Conservation (phyloP, 2,888 invertebrate species). For the Heliconius cydno region DNA sequence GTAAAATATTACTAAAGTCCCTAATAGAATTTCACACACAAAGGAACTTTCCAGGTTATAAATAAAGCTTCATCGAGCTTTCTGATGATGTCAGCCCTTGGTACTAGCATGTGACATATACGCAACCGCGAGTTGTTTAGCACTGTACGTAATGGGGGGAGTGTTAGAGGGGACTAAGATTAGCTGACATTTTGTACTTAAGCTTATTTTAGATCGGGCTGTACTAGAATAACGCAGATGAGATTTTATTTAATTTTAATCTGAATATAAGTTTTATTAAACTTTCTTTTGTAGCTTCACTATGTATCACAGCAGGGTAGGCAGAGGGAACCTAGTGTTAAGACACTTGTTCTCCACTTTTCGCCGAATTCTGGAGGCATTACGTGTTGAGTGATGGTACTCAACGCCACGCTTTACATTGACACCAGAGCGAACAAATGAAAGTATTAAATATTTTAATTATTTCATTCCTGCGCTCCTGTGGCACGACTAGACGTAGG, state of each 20-base stretch:
- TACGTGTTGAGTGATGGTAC: background rate
- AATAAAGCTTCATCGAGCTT: conserved; percentile 1
- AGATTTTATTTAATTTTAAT: background rate
- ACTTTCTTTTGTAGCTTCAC: too few species aligned
- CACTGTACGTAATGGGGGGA: conserved; percentile 30
- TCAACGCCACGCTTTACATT: background rate
- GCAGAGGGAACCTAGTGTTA: too few species aligned
- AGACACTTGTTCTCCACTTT: too few species aligned
- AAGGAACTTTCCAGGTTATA: background rate
- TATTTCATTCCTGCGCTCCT: background rate
- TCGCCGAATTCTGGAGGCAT: background rate
- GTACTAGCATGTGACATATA: conserved; percentile 11
- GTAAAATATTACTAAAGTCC: background rate
- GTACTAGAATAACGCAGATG: background rate
- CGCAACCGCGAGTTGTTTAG: conserved; percentile 16
- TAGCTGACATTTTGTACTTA: conserved; percentile 57
- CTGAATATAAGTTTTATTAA: background rate
- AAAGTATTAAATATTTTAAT: background rate
- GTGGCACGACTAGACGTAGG: background rate
- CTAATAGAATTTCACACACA: background rate
- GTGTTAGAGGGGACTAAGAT: conserved; percentile 49
- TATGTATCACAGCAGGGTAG: too few species aligned
- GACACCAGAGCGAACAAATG: background rate
- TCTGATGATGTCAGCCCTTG: conserved; percentile 16
- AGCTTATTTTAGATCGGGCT: conserved; percentile 52